Base-by-base conservation (phyloP, 2,888 invertebrate genomes). In the Mayetiola destructor region DNA sequence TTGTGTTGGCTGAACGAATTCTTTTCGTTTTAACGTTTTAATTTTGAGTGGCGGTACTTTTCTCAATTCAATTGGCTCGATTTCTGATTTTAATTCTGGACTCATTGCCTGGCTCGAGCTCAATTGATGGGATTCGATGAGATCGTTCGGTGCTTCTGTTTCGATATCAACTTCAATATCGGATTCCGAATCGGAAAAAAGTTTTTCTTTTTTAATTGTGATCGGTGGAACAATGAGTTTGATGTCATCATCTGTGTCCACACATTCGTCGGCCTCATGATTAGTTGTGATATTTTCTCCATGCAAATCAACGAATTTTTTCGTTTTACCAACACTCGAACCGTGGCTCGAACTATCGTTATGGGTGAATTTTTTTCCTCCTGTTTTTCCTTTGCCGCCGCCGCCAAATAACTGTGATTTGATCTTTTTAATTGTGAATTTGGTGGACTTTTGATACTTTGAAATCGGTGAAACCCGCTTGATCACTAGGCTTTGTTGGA, bases 91-190 rank as follows among this genome's bases (percentile, higher is more conserved):
- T 27, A 48, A 23, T 27, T 27, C 27, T n/a, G 48, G 27, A 48
- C 23, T 27, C 48, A 48, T 48, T 48, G 48, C 48, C n/a, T n/a
- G n/a, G n/a, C n/a, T n/a, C n/a, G n/a, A n/a, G 27, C 23, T 14
- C 2, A 27, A 48, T 27, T 27, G 27, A n/a, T 48, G 48, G 1
- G 27, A 48, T 48, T 48, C 48, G 27, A 48, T 48, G 48, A 48
- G 48, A 48, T 48, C 48, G 27, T 48, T 48, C n/a, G 48, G 48
- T 6, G 27, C 37, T 37, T 75, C 76, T 63, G 78, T 77, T 64
- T 79, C 80, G 61, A 80, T 69, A 59, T 81, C 80, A 60, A 81
- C 71, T 59, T 81, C 81, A 61, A 79, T 73, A 62, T 81, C 81
- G 65, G 75, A 76, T 16, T 77, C 76, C 56, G 73, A 69, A 29